Evolutionary conservation across 2,113 vertebrate species (phyloP).

Genomic region (Anhinga rufa): DNA sequence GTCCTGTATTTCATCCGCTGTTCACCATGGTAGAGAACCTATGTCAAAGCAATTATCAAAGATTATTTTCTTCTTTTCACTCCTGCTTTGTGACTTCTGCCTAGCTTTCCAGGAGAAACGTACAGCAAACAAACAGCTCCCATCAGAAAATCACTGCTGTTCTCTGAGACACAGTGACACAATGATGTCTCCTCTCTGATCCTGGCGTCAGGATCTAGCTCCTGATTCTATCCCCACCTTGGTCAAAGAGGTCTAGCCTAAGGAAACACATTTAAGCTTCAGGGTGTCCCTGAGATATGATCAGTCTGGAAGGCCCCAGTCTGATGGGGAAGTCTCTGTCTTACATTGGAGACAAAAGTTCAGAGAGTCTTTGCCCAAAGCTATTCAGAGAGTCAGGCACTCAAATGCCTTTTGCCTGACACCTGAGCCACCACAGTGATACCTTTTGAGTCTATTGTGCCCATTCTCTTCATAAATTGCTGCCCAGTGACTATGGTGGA

Average conservation of each 20-base stretch:
- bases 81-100: not conserved
- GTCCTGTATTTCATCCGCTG: fast-evolving
- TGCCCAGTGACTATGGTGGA: not conserved
- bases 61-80: not conserved
- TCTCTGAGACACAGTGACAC: not conserved
- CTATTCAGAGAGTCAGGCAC: not conserved
- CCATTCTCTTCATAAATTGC: not conserved
- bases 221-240: not conserved
- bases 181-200: not conserved
- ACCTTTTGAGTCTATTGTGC: not conserved
- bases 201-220: not conserved
- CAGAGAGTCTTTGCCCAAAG: not conserved
- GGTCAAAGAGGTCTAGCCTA: not conserved
- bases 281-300: not conserved
- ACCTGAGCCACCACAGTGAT: not conserved
- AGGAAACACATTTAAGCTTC: not conserved
- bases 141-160: not conserved
- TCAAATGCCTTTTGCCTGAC: not conserved
- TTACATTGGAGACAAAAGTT: not conserved
- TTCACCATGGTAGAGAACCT: not conserved
- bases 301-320: not conserved
- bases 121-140: not conserved
- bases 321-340: not conserved
- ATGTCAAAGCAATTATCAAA: not conserved
- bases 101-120: not conserved